Evolutionary conservation across 2,888 invertebrate genomes (phyloP).

Genomic region (Conus canariensis): DNA sequence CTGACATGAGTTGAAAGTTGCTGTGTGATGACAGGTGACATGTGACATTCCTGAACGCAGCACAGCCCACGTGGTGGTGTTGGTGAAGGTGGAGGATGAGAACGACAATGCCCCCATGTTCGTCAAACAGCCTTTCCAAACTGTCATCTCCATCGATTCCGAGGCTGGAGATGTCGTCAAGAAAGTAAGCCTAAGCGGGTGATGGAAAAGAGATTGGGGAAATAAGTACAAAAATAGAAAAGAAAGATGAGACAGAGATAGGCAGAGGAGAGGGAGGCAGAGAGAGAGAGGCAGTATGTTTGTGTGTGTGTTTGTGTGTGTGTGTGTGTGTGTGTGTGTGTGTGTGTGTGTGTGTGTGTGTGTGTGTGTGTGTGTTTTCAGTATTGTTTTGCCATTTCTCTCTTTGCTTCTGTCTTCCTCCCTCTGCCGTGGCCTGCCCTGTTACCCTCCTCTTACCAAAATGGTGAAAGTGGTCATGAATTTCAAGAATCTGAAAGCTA

Average conservation of each 20-base stretch:
- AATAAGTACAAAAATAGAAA: too few species aligned
- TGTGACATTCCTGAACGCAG: slow-evolving; percentile 71
- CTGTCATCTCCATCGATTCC: slow-evolving; percentile 92
- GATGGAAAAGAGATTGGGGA: too few species aligned
- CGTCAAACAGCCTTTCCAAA: slow-evolving; percentile 94
- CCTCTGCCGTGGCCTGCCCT: too few species aligned
- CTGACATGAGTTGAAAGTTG: too few species aligned
- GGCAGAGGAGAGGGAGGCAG: too few species aligned
- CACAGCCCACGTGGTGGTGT: slow-evolving; percentile 90
- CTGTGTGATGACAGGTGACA: slow-evolving; percentile 68
- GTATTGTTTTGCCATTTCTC: background rate
- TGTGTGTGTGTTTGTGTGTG: background rate
- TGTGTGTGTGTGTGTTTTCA: too few species aligned
- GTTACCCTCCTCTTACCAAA: too few species aligned
- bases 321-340: slow-evolving; percentile 1
- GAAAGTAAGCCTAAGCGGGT: slow-evolving; percentile 60
- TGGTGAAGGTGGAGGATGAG: slow-evolving; percentile 91
- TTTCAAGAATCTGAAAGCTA: too few species aligned
- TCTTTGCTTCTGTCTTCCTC: too few species aligned
- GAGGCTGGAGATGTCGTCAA: slow-evolving; percentile 87
- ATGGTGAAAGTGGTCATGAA: too few species aligned
- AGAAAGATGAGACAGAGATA: too few species aligned
- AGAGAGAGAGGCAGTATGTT: background rate
- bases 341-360: background rate
- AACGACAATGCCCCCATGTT: slow-evolving; percentile 98